Base-by-base conservation (phyloP, 2,888 invertebrate genomes). In the Acrocyrtus sp. region DNA sequence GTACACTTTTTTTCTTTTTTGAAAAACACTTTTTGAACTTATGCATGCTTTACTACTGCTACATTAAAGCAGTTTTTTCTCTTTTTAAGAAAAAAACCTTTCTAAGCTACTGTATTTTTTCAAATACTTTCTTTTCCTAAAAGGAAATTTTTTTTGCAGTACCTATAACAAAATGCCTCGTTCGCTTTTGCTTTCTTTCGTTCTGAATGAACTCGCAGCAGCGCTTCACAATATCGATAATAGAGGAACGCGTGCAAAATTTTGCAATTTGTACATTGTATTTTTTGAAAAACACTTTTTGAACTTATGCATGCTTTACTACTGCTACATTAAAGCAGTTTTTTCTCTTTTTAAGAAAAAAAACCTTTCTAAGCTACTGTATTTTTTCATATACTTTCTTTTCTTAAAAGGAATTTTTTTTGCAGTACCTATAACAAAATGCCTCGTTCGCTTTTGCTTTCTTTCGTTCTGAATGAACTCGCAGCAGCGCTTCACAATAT, bases 171-270 rank as follows among this genome's bases (percentile, higher is more conserved):
- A 15, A 34, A 58, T 51, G 43, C 50, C 34, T 67, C 21, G 24
- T 51, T 29, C 56, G 63, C 70, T 72, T 72, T 72, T 72, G 63
- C 70, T 72, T 72, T 62, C 62, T 43, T 51, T 65, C 70, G n/a
- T n/a, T n/a, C n/a, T n/a, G n/a, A 72, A 63, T 58, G 63, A 63
- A 72, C 63, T n/a, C n/a, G n/a, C n/a, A n/a, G n/a, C n/a, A n/a
- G n/a, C n/a, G n/a, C n/a, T n/a, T n/a, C n/a, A n/a, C n/a, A n/a
- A n/a, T n/a, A n/a, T n/a, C n/a, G n/a, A n/a, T n/a, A n/a, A n/a
- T n/a, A n/a, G n/a, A n/a, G n/a, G n/a, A n/a, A n/a, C n/a, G n/a
- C n/a, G n/a, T n/a, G n/a, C n/a, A n/a, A n/a, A n/a, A n/a, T n/a
- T n/a, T n/a, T n/a, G n/a, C n/a, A n/a, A n/a, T n/a, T n/a, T n/a